Evolutionary conservation across 2,113 vertebrate genomes (phyloP).

Genomic region (Pelvicachromis taeniatus): DNA sequence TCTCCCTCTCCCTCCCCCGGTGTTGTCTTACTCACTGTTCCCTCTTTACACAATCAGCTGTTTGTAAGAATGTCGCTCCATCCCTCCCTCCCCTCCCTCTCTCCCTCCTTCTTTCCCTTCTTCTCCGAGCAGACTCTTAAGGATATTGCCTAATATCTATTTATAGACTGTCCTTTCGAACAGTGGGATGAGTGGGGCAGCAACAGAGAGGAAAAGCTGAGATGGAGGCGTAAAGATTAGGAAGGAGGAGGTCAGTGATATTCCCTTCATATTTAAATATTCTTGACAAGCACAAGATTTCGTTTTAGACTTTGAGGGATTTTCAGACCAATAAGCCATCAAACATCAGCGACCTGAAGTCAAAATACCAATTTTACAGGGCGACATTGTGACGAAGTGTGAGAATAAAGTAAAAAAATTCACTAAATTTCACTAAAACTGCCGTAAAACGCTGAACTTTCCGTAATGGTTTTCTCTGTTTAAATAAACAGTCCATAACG

Average conservation of each 20-base stretch:
- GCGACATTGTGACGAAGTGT: not conserved
- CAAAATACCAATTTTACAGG: not conserved
- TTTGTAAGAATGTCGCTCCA: conserved; percentile 59
- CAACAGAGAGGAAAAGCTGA: conserved; percentile 4
- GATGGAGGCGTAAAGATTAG: conserved; percentile 16
- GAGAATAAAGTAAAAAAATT: not conserved
- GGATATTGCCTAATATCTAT: conserved; percentile 70
- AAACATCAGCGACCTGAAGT: not conserved
- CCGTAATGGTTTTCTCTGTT: not conserved
- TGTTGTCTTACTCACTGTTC: conserved; percentile 58
- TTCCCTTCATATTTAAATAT: not conserved
- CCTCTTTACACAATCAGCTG: conserved; percentile 67
- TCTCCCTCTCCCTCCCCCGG: not conserved
- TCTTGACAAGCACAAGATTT: not conserved
- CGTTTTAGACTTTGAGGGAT: not conserved
- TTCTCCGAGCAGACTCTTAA: conserved; percentile 57
- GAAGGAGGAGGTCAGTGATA: not conserved
- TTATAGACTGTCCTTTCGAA: conserved; percentile 60
- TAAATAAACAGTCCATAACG: not conserved
- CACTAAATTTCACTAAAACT: not conserved
- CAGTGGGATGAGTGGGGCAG: conserved; percentile 53
- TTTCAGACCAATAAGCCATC: not conserved
- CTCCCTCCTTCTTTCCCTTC: not conserved
- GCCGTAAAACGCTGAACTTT: not conserved
- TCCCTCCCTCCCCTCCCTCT: not conserved